phyloP scores from a whole-genome alignment of 2,888 invertebrate species.

The Hypselothyrea guttata region DNA sequence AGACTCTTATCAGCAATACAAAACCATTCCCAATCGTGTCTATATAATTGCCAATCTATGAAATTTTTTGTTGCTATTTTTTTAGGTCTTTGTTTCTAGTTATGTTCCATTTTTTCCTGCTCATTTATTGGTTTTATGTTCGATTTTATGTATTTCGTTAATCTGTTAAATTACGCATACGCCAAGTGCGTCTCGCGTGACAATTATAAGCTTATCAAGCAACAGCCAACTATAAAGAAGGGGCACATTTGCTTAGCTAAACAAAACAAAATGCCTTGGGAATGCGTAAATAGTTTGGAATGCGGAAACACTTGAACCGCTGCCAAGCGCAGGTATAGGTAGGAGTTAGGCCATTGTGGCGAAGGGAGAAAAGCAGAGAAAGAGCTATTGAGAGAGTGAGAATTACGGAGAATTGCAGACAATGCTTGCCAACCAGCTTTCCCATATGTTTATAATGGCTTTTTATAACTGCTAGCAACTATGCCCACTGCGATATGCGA shows the following conservation, averaged over 20 bases:
- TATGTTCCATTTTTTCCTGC: too few relatives aligned
- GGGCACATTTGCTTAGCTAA: constrained; percentile 53
- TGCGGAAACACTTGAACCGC: constrained; percentile 60
- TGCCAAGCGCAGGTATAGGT: constrained; percentile 2
- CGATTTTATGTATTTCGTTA: too few relatives aligned
- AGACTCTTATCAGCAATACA: too few relatives aligned
- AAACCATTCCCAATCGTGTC: too few relatives aligned
- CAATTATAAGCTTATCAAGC: constrained; percentile 33
- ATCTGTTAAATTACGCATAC: too few relatives aligned
- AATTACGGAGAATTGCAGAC: neutral
- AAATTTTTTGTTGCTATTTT: too few relatives aligned
- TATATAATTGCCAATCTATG: too few relatives aligned
- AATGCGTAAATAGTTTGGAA: constrained; percentile 18
- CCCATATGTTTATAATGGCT: constrained; percentile 75
- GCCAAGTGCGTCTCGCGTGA: neutral
- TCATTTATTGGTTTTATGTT: too few relatives aligned
- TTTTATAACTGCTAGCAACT: constrained; percentile 66
- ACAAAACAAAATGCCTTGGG: constrained; percentile 24
- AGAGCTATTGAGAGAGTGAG: neutral
- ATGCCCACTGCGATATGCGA: constrained; percentile 14
- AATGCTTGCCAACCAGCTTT: constrained; percentile 25
- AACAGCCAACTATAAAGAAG: constrained; percentile 6
- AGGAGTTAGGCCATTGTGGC: neutral
- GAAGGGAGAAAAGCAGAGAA: neutral
- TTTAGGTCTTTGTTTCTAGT: too few relatives aligned